Base-by-base conservation (phyloP, 2,113 vertebrate genomes). In the Astatoreochromis straeleni region DNA sequence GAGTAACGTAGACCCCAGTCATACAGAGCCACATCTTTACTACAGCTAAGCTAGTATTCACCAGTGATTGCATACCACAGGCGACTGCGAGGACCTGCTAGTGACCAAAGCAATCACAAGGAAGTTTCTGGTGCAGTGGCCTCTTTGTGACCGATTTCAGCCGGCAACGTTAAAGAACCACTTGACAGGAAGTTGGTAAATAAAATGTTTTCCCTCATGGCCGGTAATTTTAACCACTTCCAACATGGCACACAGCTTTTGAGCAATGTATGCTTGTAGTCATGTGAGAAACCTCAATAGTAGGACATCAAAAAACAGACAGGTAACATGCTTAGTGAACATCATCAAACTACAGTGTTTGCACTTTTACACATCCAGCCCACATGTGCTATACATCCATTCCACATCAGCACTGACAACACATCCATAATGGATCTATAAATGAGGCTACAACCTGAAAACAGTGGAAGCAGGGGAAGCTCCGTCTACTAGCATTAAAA, bases 131-230 rank as follows among this genome's bases (percentile, higher is more conserved):
- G 68, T 26, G 68, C 68, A 73, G 21, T 26, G 13, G 33, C 9
- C 33, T 38, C 33, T 65, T 38, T n/a, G 33, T 65, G 33, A 65
- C 60, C 0, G 10, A 65, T 65, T 65, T 65, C 33, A 38, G 19
- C 60, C 11, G 0, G 8, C 68, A 16, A 29, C 8, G 0, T 45
- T 26, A 26, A 73, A 45, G 13, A 75, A 47, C 21, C 68, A 47
- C 68, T 26, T 47, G 40, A 10, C 68, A 73, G 6, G 21, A 45
- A 47, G 14, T 47, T 45, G 40, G 70, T 26, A 17, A 75, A 75
- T 29, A 17, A 1, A 2, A 0, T 7, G 2, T 7, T 47, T 75
- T 2, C 24, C 40, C 70, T 19, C 8, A 47, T 45, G 21, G 24
- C 9, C 0, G 0, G 4, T 29, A 45, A 21, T 47, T 47, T 26